Evolutionary conservation across 2,113 vertebrate species (phyloP).

Genomic region (Holacanthus passer): DNA sequence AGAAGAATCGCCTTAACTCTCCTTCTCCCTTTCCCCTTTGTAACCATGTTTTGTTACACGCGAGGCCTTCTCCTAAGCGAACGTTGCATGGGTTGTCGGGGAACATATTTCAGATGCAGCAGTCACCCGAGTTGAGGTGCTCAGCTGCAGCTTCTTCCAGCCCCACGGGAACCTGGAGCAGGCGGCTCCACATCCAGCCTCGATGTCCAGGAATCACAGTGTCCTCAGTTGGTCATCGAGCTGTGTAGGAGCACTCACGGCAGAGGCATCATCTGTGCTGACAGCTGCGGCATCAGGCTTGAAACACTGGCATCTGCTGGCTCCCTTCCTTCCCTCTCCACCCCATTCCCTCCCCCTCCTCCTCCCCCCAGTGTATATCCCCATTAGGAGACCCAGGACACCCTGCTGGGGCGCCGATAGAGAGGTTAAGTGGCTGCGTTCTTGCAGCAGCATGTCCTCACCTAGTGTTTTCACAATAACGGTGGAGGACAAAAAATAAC

Average conservation of each 20-base stretch:
- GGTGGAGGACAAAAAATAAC: conserved; percentile 63
- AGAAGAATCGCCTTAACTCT: conserved; percentile 25
- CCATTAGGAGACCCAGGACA: conserved; percentile 34
- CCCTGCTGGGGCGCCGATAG: conserved; percentile 18
- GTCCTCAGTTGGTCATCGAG: conserved; percentile 52
- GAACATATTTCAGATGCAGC: conserved; percentile 32
- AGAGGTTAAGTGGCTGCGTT: conserved; percentile 66
- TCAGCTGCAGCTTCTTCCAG: conserved; percentile 40
- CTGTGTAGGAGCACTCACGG: conserved; percentile 49
- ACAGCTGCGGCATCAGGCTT: conserved; percentile 80
- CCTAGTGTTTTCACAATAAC: conserved; percentile 76
- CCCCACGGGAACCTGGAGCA: conserved; percentile 9
- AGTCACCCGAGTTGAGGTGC: conserved; percentile 1
- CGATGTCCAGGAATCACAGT: conserved; percentile 52
- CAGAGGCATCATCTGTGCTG: conserved; percentile 79
- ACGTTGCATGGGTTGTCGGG: not conserved
- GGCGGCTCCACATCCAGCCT: conserved; percentile 11
- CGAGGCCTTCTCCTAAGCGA: not conserved
- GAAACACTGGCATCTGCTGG: conserved; percentile 80
- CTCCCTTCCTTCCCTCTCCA: not conserved
- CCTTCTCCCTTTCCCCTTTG: not conserved
- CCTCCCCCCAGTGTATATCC: not conserved
- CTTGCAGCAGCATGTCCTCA: conserved; percentile 69
- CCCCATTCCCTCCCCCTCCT: not conserved
- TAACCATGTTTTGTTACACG: conserved; percentile 15